Evolutionary conservation across 2,113 vertebrate species (phyloP).

Genomic region (Laticauda colubrina): DNA sequence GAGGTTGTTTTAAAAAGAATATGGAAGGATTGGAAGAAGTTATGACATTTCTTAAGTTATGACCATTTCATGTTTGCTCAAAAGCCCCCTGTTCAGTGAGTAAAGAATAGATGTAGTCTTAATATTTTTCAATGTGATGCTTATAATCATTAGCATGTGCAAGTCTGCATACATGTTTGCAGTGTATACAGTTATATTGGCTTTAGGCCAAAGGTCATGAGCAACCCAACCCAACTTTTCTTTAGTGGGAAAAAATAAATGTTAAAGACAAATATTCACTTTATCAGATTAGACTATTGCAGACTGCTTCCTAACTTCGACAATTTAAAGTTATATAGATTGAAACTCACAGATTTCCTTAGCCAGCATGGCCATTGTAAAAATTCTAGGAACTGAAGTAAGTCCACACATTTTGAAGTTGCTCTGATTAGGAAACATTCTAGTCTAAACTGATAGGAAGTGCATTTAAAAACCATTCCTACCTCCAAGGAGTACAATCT

Average conservation of each 20-base stretch:
- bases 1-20: neutral
- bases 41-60: neutral
- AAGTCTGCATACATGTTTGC: neutral
- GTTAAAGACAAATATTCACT: neutral
- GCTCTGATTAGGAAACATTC: neutral
- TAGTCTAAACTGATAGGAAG: neutral
- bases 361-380: neutral
- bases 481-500: neutral
- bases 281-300: neutral
- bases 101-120: neutral
- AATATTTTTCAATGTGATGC: neutral
- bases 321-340: neutral
- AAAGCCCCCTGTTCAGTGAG: neutral
- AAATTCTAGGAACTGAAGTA: neutral
- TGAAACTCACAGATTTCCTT: neutral
- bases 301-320: neutral
- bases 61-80: neutral
- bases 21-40: neutral
- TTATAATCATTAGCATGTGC: neutral
- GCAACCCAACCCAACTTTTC: neutral
- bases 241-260: neutral
- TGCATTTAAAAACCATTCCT: neutral
- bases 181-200: neutral
- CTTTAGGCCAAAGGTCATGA: neutral
- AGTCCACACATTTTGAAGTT: neutral